Evolutionary conservation across 2,797 vertebrate genomes (phyloP), one percentile per base, ranked within the genome.

Genomic region (Decapterus maruadsi): DNA sequence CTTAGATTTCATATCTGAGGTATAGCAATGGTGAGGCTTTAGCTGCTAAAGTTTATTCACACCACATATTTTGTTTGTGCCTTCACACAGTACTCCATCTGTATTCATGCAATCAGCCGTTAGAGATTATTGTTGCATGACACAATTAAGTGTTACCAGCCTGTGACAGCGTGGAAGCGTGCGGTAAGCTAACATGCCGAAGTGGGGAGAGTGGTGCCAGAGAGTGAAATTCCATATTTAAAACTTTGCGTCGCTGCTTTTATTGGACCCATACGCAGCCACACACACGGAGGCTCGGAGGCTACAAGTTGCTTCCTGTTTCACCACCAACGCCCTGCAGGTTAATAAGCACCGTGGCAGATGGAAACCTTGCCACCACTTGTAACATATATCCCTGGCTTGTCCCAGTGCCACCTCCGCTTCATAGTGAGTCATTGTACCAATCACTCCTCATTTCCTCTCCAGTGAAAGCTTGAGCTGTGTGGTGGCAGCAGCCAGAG

Each of bases 341-440:
- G 72, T 89, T 90, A 90, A 90, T 88, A 84, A 87, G 80, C 73
- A 31, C 48, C 67, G 61, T 40, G 8, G 43, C 69, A 51, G 75
- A 68, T 64, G 65, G 74, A 88, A 86, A 80, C 72, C 70, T 75
- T 66, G 71, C 75, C 72, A 75, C 75, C 59, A 29, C 54, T 75
- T 42, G 20, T 29, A 53, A 42, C 64, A 50, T 51, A 73, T 72
- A 83, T 72, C 55, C 76, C 80, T 77, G 85, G 73, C 45, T 85
- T 84, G 79, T 87, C 82, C 88, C 72, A 86, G 80, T 85, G 86
- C 82, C 87, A 85, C 81, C 87, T 92, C 59, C 62, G 77, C 83
- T 88, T 89, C 86, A 93, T 91, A 94, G 90, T 91, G 89, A 93
- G 68, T 85, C 90, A 95, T 94, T 95, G 94, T 95, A 81, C 77